phyloP scores from a whole-genome alignment of 2,797 vertebrate genomes.

The Merluccius polli region DNA sequence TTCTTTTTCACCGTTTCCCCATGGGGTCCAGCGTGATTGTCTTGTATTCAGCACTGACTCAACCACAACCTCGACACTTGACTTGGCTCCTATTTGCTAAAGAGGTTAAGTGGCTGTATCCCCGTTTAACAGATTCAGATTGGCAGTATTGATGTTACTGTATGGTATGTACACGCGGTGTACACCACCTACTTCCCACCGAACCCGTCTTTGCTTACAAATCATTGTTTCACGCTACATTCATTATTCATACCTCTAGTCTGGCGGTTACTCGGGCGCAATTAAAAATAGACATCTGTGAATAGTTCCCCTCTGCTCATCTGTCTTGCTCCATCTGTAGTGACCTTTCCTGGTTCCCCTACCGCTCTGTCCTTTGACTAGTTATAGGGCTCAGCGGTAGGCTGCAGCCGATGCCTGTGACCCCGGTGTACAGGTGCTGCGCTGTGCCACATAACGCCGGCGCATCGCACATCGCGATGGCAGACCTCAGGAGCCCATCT shows the following conservation, averaged over 20 bases:
- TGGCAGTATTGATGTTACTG: neutral
- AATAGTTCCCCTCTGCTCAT: neutral
- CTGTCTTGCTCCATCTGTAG: neutral
- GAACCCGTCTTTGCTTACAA: no score
- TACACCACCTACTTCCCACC: neutral
- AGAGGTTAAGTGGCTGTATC: neutral
- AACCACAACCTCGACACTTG: neutral
- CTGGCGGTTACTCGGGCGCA: no score
- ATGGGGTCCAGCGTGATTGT: no score
- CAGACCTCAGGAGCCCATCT: slow-evolving; percentile 37
- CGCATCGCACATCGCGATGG: slow-evolving; percentile 29
- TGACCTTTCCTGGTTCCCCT: neutral
- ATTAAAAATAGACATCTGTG: neutral
- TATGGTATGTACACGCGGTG: neutral
- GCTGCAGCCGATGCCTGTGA: slow-evolving; percentile 15
- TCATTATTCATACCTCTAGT: no score
- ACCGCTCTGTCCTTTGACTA: neutral
- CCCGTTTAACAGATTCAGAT: neutral
- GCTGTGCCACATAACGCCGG: slow-evolving; percentile 15
- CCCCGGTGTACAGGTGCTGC: slow-evolving; percentile 11
- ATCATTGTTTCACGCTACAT: no score
- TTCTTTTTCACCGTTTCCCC: no score
- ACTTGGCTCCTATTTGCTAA: neutral
- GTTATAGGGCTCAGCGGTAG: neutral
- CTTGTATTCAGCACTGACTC: neutral